These are phyloP conservation scores for Macropus fuliginosus DNA, from an alignment of 2,797 vertebrate species.

Conservation along the genomic window DNA sequence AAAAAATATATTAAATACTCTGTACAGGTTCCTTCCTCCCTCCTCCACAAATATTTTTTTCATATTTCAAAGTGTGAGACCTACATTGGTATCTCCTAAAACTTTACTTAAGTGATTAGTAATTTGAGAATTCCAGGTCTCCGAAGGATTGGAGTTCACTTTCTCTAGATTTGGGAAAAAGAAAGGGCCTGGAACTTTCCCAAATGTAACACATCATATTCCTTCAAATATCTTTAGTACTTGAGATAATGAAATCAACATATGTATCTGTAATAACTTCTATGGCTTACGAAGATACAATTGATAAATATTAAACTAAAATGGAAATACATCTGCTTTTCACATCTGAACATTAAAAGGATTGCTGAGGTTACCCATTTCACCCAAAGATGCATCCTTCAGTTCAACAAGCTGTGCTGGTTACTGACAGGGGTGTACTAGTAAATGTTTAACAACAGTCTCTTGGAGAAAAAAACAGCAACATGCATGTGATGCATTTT, in stretches of 20 bases:
- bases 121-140: constrained; percentile 11
- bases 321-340: constrained; percentile 50
- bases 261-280: constrained; percentile 21
- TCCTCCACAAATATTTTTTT: background rate
- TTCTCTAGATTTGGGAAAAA: constrained; percentile 17
- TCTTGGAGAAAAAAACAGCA: background rate
- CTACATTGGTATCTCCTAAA: background rate
- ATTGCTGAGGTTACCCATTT: background rate
- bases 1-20: background rate
- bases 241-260: constrained; percentile 50
- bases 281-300: constrained; percentile 16
- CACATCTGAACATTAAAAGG: constrained; percentile 21
- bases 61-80: background rate
- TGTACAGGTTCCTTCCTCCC: background rate
- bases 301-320: constrained; percentile 35
- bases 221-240: constrained; percentile 14
- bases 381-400: background rate
- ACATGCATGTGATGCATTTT: background rate
- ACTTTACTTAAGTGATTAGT: constrained; percentile 8
- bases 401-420: background rate
- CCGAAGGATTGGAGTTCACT: background rate
- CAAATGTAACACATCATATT: constrained; percentile 47
- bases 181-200: constrained; percentile 28
- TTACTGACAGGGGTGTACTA: background rate
- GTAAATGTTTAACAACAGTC: background rate